phyloP scores from a whole-genome alignment of 2,888 invertebrate genomes.

The Latheticus oryzae region DNA sequence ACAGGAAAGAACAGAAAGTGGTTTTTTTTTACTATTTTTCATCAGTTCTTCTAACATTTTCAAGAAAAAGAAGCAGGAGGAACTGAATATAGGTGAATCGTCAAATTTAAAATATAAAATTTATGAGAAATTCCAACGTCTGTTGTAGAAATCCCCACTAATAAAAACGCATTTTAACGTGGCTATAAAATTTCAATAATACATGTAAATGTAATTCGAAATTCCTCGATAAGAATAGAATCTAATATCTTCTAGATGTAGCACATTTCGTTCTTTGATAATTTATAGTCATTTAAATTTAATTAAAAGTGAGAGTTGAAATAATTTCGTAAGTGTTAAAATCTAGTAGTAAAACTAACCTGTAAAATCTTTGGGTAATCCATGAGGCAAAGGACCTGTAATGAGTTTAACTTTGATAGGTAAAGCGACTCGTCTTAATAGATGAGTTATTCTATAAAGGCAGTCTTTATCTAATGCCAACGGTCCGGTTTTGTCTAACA shows the following conservation, averaged over 20 bases:
- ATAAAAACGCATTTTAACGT: neutral
- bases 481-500: slow-evolving; percentile 66
- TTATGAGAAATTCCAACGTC: slow-evolving; percentile 17
- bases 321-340: slow-evolving; percentile 6
- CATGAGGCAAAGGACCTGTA: slow-evolving; percentile 71
- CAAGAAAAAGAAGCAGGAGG: no score
- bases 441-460: slow-evolving; percentile 66
- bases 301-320: slow-evolving; percentile 24
- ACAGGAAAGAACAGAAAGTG: no score
- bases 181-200: slow-evolving; percentile 2
- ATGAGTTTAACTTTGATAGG: slow-evolving; percentile 73
- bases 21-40: no score
- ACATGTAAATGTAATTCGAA: slow-evolving; percentile 5
- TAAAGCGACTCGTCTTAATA: slow-evolving; percentile 71
- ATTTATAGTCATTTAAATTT: slow-evolving; percentile 9
- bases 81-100: slow-evolving; percentile 25
- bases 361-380: slow-evolving; percentile 73
- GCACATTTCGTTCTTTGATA: slow-evolving; percentile 5
- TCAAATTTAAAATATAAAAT: slow-evolving; percentile 21
- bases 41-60: no score
- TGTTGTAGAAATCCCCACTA: slow-evolving; percentile 3
- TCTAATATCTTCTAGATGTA: no score
- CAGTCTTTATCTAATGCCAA: slow-evolving; percentile 67
- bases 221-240: slow-evolving; percentile 15
- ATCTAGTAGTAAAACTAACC: slow-evolving; percentile 62